Evolutionary conservation across 2,113 vertebrate genomes (phyloP).

Genomic region (Procavia capensis): DNA sequence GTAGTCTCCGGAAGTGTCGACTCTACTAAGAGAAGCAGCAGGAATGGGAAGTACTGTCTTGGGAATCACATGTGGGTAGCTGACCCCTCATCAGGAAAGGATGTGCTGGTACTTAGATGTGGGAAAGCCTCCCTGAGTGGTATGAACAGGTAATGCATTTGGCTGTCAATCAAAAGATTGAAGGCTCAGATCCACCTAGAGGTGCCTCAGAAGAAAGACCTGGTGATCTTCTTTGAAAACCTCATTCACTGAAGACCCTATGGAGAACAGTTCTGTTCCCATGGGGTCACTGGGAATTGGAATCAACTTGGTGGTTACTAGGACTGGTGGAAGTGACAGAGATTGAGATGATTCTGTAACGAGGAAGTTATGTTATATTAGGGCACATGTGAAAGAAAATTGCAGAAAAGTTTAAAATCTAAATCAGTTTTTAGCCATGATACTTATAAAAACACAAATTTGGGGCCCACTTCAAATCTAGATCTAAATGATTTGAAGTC

Average conservation of each 20-base stretch:
- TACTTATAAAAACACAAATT: not conserved
- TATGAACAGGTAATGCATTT: too few species aligned
- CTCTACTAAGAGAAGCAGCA: not conserved
- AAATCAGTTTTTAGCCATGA: not conserved
- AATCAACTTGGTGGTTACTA: not conserved
- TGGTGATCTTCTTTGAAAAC: not conserved
- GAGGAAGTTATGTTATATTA: not conserved
- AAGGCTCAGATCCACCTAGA: not conserved
- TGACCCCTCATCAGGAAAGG: not conserved
- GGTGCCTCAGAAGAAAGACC: not conserved
- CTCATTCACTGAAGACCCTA: not conserved
- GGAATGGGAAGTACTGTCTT: not conserved
- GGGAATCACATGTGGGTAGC: not conserved
- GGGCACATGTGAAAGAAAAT: not conserved
- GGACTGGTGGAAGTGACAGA: not conserved
- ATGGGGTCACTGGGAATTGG: not conserved
- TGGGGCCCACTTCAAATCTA: too few species aligned
- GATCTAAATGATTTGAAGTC: not conserved
- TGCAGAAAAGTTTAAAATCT: not conserved
- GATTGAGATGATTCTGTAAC: not conserved
- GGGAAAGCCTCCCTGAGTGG: not conserved
- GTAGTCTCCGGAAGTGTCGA: not conserved
- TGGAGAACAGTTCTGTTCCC: not conserved
- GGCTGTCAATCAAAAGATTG: too few species aligned
- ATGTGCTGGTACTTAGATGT: not conserved